phyloP scores from a whole-genome alignment of 2,797 vertebrate species.

The Chaetodon trifasciatus region DNA sequence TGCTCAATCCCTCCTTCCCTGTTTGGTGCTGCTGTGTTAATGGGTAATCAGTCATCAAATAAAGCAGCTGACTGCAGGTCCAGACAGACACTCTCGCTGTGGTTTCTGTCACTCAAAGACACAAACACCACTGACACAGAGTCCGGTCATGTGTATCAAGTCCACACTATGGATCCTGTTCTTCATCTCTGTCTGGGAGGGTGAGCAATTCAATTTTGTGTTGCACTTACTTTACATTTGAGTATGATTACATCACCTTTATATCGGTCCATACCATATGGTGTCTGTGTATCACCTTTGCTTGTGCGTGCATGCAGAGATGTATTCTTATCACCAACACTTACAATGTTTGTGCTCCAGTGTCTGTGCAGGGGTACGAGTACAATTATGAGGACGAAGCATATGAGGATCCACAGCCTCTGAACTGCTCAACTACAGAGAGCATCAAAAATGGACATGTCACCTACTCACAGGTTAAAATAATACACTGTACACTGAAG shows the following conservation, averaged over 20 bases:
- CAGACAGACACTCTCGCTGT: constrained; percentile 15
- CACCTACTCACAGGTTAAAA: constrained; percentile 77
- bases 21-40: constrained; percentile 72
- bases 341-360: constrained; percentile 44
- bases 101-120: constrained; percentile 19
- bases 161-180: constrained; percentile 50
- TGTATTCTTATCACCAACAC: neutral
- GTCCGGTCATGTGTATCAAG: constrained; percentile 45
- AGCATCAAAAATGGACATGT: constrained; percentile 77
- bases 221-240: neutral
- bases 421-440: constrained; percentile 78
- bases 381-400: constrained; percentile 35
- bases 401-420: constrained; percentile 31
- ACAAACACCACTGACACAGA: neutral
- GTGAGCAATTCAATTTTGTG: constrained; percentile 64
- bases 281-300: neutral
- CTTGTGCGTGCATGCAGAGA: neutral
- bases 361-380: constrained; percentile 32
- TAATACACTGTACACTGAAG: neutral
- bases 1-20: constrained; percentile 65
- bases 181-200: constrained; percentile 48
- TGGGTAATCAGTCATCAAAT: constrained; percentile 83
- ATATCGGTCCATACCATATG: neutral
- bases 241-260: neutral
- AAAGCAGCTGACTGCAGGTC: constrained; percentile 55